Conservation (phyloP, 1,140 invertebrate species). For the Teleogryllus occipitalis region DNA sequence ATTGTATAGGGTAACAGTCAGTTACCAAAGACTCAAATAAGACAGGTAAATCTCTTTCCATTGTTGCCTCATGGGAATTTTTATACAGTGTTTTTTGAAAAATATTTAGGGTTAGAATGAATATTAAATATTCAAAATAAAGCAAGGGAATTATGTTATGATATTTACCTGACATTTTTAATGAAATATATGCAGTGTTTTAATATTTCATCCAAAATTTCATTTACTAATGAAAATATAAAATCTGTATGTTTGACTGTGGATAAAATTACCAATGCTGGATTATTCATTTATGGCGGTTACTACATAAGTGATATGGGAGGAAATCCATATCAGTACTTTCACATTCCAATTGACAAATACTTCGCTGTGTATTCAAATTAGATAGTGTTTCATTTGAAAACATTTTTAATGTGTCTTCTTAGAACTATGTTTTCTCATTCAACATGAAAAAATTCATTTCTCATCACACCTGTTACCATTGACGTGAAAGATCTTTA, state of each 20-base stretch:
- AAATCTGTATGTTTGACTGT: background rate
- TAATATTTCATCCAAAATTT: slow-evolving; percentile 1
- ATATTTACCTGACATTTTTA: background rate
- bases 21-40: background rate
- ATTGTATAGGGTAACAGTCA: background rate
- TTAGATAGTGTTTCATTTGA: background rate
- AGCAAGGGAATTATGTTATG: background rate
- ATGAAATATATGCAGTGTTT: background rate
- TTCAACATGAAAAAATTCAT: background rate
- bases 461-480: background rate
- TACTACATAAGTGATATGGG: background rate
- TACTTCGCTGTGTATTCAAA: background rate
- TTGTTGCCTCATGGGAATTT: background rate
- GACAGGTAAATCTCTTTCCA: background rate
- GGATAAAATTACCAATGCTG: background rate
- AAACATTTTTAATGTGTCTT: background rate
- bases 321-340: background rate
- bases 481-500: background rate
- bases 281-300: background rate
- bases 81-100: slow-evolving; percentile 2
- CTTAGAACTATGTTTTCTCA: slow-evolving; percentile 1
- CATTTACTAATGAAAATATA: background rate
- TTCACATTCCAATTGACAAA: background rate
- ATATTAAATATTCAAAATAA: background rate
- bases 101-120: slow-evolving; percentile 2